phyloP scores from a whole-genome alignment of 2,888 invertebrate genomes.

The Macrophya alboannulata region DNA sequence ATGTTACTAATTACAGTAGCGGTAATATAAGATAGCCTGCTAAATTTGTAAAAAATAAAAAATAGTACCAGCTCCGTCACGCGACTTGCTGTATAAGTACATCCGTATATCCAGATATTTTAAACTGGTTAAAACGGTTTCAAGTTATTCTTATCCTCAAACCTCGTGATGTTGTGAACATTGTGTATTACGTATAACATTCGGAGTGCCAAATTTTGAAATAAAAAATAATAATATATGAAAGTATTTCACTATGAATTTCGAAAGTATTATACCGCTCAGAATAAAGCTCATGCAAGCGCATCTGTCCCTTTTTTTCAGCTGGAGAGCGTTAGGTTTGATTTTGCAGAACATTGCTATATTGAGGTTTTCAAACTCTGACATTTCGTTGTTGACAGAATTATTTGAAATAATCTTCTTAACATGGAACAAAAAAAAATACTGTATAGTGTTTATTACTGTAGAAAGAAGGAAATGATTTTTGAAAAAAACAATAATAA shows the following conservation, averaged over 20 bases:
- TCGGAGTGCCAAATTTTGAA: neutral
- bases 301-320: no score
- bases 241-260: neutral
- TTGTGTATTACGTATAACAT: neutral
- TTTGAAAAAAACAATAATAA: no score
- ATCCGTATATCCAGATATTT: neutral
- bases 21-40: neutral
- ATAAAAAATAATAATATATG: neutral
- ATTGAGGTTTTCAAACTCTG: no score
- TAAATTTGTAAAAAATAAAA: neutral
- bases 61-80: neutral
- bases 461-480: no score
- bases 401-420: neutral
- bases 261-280: neutral
- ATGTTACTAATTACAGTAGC: neutral
- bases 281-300: neutral
- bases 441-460: no score
- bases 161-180: conserved; percentile 4
- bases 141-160: conserved; percentile 17
- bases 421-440: neutral
- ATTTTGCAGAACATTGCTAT: no score
- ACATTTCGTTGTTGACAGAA: neutral
- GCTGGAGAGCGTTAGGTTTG: no score
- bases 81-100: neutral
- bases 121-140: neutral